Evolutionary conservation across 2,888 invertebrate genomes (phyloP), one percentile per base, ranked within the genome.

Genomic region (Gerris lacustris): DNA sequence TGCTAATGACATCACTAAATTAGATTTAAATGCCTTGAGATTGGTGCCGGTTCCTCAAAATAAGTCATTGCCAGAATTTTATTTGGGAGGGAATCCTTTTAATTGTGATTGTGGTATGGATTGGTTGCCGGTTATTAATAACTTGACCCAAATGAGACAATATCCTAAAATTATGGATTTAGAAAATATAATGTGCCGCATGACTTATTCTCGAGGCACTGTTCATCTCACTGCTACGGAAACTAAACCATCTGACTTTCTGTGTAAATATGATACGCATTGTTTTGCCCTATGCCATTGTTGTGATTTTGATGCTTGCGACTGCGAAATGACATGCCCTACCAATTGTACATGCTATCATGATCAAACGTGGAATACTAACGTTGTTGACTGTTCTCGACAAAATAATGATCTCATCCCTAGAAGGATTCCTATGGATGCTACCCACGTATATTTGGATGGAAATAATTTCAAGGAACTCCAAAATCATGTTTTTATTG

Each of bases 251-350:
- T 87, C 90, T 75, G 92, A 94, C 81, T 95, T 95, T 82, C 85
- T 96, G 77, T 96, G 95, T 83, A 89, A 88, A 78, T 96, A 96
- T 83, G 91, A 92, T 79, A 88, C 91, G 70, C 94, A 95, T 82
- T 96, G 96, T 82, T 95, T 95, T 81, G 91, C 94, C 63, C 86
- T 93, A 69, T 96, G 96, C 82, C 93, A 94, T 80, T 96, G 96
- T 82, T 96, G 96, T 82, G 95, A 95, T 80, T 96, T 93, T 80
- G 94, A 94, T 79, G 92, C 92, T 73, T 96, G 96, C 82, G 96
- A 96, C 82, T 96, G 96, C 82, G 94, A 96, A 83, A 94, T 95
- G 91, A 94, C 92, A 74, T 96, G 96, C 79, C 96, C 96, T 47
- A 86, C 88, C 77, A 93, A 93, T 78, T 96, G 96, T 83, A 89